Evolutionary conservation across 2,797 vertebrate species (phyloP), one percentile per base, ranked within the genome.

Genomic region (Cyprinella venusta): DNA sequence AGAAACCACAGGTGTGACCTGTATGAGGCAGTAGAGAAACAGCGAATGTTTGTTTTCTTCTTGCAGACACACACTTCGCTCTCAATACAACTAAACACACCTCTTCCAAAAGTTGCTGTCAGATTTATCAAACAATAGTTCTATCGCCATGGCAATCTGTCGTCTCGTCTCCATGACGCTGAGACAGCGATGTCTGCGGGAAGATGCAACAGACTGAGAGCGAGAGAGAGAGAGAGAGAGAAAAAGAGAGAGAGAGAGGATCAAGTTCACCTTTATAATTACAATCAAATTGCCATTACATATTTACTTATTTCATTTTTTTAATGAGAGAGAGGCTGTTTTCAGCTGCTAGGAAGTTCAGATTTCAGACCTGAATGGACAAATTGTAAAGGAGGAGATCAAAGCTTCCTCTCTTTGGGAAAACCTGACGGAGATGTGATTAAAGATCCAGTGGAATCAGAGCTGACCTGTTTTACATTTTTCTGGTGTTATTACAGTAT

Each of bases 71-170:
- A 59, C 56, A 59, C 56, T 2, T 24, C 3, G 13, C 56, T 56
- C 8, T 38, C 26, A 56, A 26, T 30, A 59, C 69, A 85, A 85
- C 36, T 71, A 36, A 70, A 59, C 48, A 5, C 3, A 4, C 21
- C n/a, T 63, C 24, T 38, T 42, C 19, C 6, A 8, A 42, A 70
- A 78, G 30, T 71, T 36, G 13, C 61, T 79, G 76, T 80, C 64
- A 67, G 80, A 56, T 68, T 83, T 76, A 77, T 80, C 83, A 83
- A 81, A 85, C 72, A 74, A 33, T 38, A 64, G 72, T 74, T 85
- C 81, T 50, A 83, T 85, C 19, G 77, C 71, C 80, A 68, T 80
- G 83, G 45, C 56, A 45, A 87, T 85, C 76, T 38, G 38, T 85
- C 36, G 42, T 70, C 76, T 67, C 9, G 76, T 87, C 80, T 82